Evolutionary conservation across 2,113 vertebrate species (phyloP).

Genomic region (Leptocoma aspasia): DNA sequence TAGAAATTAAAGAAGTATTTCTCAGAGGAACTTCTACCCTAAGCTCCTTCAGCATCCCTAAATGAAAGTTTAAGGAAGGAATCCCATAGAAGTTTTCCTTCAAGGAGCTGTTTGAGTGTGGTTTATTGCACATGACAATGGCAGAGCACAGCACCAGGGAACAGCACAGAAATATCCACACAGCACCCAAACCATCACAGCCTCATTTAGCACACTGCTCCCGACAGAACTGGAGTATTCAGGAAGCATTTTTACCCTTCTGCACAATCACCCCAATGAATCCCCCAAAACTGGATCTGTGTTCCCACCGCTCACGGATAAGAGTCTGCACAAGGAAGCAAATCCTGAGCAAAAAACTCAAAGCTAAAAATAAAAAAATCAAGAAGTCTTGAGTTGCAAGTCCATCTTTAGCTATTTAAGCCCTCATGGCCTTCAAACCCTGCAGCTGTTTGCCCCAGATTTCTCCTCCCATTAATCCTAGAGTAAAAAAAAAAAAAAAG

Average conservation of each 20-base stretch:
- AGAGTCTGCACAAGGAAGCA: background rate
- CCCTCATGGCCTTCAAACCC: background rate
- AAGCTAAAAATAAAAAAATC: background rate
- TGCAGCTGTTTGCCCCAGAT: background rate
- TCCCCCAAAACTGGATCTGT: background rate
- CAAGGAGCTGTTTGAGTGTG: background rate
- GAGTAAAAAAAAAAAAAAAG: background rate
- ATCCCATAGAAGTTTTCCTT: background rate
- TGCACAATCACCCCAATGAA: background rate
- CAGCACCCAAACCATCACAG: rapidly evolving
- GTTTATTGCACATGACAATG: background rate
- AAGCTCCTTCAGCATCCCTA: background rate
- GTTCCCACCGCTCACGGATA: rapidly evolving
- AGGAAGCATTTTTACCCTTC: background rate
- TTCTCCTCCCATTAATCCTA: background rate
- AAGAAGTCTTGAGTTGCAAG: background rate
- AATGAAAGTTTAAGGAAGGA: background rate
- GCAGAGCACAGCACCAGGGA: background rate
- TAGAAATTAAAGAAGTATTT: background rate
- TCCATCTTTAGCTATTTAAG: background rate
- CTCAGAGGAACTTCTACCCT: background rate
- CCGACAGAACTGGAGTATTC: background rate
- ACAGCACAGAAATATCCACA: background rate
- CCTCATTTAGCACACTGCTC: background rate
- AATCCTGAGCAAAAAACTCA: background rate